Evolutionary conservation across 1,140 invertebrate species (phyloP).

Genomic region (Aphelenchoides fujianensis): DNA sequence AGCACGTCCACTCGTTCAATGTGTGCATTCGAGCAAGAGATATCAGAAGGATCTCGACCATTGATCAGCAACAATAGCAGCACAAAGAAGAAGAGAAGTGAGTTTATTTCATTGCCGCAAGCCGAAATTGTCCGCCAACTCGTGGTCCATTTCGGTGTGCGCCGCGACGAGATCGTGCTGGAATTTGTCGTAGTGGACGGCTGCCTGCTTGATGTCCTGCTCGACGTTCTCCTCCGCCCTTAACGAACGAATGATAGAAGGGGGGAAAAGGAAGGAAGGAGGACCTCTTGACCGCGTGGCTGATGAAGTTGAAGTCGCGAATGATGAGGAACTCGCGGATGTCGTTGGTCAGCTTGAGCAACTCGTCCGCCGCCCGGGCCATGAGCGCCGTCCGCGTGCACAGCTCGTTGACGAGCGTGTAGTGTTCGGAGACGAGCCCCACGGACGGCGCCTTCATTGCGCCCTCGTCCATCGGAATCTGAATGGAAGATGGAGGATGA

Average conservation of each 20-base stretch:
- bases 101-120: conserved; percentile 34
- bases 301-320: conserved; percentile 48
- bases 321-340: conserved; percentile 48
- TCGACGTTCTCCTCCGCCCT: conserved; percentile 38
- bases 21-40: no score
- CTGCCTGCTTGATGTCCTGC: conserved; percentile 26
- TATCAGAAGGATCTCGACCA: no score
- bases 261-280: background rate
- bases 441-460: conserved; percentile 25
- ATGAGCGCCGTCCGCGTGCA: conserved; percentile 38
- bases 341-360: conserved; percentile 39
- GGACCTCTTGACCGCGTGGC: conserved; percentile 37
- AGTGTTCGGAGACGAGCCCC: conserved; percentile 28
- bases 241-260: conserved; percentile 22
- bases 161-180: conserved; percentile 25
- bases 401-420: conserved; percentile 39
- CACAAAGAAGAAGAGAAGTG: conserved; percentile 24
- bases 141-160: conserved; percentile 31
- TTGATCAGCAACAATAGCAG: no score
- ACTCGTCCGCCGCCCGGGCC: conserved; percentile 24
- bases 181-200: conserved; percentile 26
- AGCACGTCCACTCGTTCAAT: no score
- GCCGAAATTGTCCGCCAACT: conserved; percentile 35
- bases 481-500: conserved; percentile 12
- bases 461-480: conserved; percentile 30